A percentile compares a stretch with the other conserved stretches of the same genome.
Evolutionary conservation across 2,113 vertebrate genomes (phyloP).

Genomic region (Passer montanus): DNA sequence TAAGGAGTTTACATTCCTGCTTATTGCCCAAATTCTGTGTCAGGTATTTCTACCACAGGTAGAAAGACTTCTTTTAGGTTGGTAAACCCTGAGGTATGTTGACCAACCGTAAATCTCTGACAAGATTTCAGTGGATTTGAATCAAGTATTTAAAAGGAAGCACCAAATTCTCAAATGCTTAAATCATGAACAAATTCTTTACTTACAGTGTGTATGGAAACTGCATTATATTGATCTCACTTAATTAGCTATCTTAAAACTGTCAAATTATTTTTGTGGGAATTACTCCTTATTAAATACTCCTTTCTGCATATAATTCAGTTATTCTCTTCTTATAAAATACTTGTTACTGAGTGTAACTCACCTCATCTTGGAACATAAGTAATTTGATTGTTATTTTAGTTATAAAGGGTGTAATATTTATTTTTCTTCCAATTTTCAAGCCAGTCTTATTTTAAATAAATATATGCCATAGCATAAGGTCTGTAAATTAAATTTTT

Average conservation of each 20-base stretch:
- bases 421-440: neutral
- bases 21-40: neutral
- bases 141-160: neutral
- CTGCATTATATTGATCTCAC: neutral
- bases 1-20: neutral
- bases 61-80: neutral
- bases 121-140: neutral
- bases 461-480: neutral
- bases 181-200: neutral
- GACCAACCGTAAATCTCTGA: neutral
- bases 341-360: neutral
- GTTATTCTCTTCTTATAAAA: neutral
- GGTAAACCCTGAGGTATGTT: neutral
- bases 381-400: neutral
- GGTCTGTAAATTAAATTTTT: neutral
- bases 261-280: neutral
- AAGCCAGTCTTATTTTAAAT: neutral
- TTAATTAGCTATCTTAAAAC: neutral
- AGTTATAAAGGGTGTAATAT: neutral
- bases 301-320: neutral
- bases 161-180: neutral
- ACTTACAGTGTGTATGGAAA: neutral
- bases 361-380: neutral
- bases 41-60: accelerated
- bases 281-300: neutral